phyloP scores from a whole-genome alignment of 2,113 vertebrate genomes.

The Phainopepla nitens region DNA sequence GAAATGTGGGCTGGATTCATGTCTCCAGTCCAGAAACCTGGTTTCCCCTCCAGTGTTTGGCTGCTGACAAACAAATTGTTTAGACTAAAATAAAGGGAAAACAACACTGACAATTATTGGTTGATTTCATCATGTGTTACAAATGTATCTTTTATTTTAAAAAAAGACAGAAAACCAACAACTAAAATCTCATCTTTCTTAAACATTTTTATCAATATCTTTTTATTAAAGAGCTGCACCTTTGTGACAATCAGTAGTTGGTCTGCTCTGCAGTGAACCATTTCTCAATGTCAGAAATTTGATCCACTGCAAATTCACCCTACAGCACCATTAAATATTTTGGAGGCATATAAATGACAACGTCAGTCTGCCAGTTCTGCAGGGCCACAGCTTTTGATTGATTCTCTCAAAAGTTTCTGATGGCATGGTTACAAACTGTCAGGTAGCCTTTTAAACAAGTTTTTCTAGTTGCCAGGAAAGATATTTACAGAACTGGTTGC shows the following conservation, averaged over 20 bases:
- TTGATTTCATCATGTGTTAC: not conserved
- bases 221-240: not conserved
- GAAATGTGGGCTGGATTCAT: not conserved
- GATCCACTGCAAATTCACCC: not conserved
- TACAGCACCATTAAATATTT: not conserved
- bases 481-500: not conserved
- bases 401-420: not conserved
- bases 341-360: not conserved
- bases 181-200: fast-evolving
- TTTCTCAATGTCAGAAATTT: not conserved
- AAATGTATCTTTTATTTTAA: not conserved
- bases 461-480: not conserved
- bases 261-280: not conserved
- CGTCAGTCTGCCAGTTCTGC: not conserved
- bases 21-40: not conserved
- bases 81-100: not conserved
- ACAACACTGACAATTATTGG: not conserved
- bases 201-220: not conserved
- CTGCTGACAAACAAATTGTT: not conserved
- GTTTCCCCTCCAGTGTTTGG: fast-evolving
- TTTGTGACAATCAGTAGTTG: not conserved
- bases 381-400: not conserved
- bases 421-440: not conserved
- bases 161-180: not conserved
- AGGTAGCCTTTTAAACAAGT: not conserved